Evolutionary conservation across 2,797 vertebrate species (phyloP), one percentile per base, ranked within the genome.

Genomic region (Acanthurus lineatus): DNA sequence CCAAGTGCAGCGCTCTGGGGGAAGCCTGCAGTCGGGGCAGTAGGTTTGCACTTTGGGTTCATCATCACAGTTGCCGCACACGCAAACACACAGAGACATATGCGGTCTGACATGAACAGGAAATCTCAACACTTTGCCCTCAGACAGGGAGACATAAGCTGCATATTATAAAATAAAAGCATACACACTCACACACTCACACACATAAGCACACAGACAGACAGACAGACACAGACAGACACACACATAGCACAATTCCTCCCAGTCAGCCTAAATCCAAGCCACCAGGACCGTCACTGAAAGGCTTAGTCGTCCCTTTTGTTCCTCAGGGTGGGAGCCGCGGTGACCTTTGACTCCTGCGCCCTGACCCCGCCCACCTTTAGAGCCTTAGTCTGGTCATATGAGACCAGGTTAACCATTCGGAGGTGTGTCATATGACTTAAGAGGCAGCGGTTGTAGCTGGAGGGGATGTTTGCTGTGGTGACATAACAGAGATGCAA

Each of bases 241-340:
- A 70, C 52, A 52, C 58, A 69, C n/a, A 82, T 63, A 73, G 10
- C 69, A 28, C 22, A 4, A 45, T 76, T 44, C 76, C 38, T 77
- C 79, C 40, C 47, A 19, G 38, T 42, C 75, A 56, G 25, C 60
- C 54, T n/a, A 6, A 51, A 64, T 54, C 42, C 63, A 61, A 83
- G 28, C 82, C 76, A 40, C 45, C 64, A 49, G 59, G 67, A 48
- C 69, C 60, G 58, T 47, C 67, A 17, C 59, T 87, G 66, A 91
- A 88, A 88, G 74, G 79, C 88, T 85, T 73, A 85, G 61, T 19
- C 44, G 61, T 42, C 16, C 28, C 87, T 87, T 90, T 93, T 92
- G 88, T 94, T 88, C 66, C 32, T 59, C 38, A 11, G 87, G 92
- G 87, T 75, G 84, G 89, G 79, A 89, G 85, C 80, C 38, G 2